A percentile compares a stretch with the other conserved stretches of the same genome.
Conservation (phyloP, 2,888 invertebrate species). For the Tryphoninae sp. region DNA sequence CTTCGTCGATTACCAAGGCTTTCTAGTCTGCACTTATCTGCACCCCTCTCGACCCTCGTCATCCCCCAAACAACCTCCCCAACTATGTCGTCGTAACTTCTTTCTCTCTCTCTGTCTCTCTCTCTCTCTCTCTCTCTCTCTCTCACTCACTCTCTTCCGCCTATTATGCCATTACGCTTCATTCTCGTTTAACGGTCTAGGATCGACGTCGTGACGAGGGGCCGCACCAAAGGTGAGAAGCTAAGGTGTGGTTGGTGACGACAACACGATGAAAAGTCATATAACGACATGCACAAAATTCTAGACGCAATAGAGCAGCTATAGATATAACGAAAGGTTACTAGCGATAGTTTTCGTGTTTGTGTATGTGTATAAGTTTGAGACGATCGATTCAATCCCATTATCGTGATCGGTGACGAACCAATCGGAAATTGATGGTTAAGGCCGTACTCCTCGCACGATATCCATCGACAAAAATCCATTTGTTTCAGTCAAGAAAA, state of each 20-base stretch:
- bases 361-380: constrained; percentile 69
- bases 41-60: not conserved
- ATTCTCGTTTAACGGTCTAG: constrained; percentile 74
- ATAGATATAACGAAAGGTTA: not conserved
- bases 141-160: constrained; percentile 26
- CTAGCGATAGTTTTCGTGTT: constrained; percentile 17
- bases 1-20: constrained; percentile 12
- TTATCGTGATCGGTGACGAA: constrained; percentile 61
- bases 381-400: constrained; percentile 74
- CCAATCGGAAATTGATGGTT: constrained; percentile 80
- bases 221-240: constrained; percentile 45
- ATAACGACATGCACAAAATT: constrained; percentile 58
- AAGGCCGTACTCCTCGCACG: constrained; percentile 53
- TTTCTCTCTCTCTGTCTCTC: not conserved
- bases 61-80: not conserved
- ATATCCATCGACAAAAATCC: constrained; percentile 15
- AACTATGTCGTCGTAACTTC: constrained; percentile 11
- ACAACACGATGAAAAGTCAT: constrained; percentile 74
- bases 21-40: constrained; percentile 40
- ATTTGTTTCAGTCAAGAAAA: not conserved
- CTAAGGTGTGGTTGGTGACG: constrained; percentile 74
- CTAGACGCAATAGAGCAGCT: constrained; percentile 36
- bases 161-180: constrained; percentile 77
- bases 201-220: constrained; percentile 64
- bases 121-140: not conserved